A percentile compares a stretch with the other conserved stretches of the same genome.
Evolutionary conservation across 2,888 invertebrate species (phyloP).

Genomic region (Dorcus parallelipipedus): DNA sequence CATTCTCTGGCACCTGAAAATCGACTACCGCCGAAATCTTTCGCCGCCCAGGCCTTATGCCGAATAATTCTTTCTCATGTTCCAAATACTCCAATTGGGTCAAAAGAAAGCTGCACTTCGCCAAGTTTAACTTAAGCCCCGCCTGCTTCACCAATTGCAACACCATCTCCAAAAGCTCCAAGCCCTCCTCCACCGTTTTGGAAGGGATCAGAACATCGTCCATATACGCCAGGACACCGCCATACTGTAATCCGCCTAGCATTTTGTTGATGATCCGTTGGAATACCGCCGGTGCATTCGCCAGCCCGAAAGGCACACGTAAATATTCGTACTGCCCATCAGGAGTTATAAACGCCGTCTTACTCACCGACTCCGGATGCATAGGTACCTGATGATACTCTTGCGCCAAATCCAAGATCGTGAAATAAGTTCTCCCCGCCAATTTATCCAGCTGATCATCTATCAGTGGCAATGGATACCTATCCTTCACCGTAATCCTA

Average conservation of each 20-base stretch:
- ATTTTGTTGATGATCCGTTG: conserved; percentile 20
- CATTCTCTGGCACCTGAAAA: conserved; percentile 30
- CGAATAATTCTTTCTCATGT: conserved; percentile 10
- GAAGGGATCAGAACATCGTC: conserved; percentile 26
- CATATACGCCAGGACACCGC: conserved; percentile 10
- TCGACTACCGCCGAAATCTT: conserved; percentile 31
- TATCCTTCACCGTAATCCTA: conserved; percentile 30
- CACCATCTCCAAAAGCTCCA: no score
- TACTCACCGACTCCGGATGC: conserved; percentile 30
- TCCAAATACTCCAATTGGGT: conserved; percentile 13
- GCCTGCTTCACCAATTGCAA: neutral
- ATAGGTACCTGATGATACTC: conserved; percentile 40
- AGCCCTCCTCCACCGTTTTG: neutral
- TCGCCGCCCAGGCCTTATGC: conserved; percentile 26
- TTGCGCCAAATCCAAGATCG: conserved; percentile 35
- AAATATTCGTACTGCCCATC: conserved; percentile 43
- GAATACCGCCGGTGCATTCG: conserved; percentile 38
- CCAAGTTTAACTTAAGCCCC: conserved; percentile 8
- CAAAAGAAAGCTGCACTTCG: conserved; percentile 22
- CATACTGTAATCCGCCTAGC: conserved; percentile 19
- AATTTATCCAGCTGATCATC: conserved; percentile 38
- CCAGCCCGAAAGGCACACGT: conserved; percentile 43
- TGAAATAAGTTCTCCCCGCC: conserved; percentile 31
- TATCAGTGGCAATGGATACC: conserved; percentile 40
- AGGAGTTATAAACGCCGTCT: conserved; percentile 42